Evolutionary conservation across 2,797 vertebrate genomes (phyloP).

Genomic region (Trichosurus vulpecula): DNA sequence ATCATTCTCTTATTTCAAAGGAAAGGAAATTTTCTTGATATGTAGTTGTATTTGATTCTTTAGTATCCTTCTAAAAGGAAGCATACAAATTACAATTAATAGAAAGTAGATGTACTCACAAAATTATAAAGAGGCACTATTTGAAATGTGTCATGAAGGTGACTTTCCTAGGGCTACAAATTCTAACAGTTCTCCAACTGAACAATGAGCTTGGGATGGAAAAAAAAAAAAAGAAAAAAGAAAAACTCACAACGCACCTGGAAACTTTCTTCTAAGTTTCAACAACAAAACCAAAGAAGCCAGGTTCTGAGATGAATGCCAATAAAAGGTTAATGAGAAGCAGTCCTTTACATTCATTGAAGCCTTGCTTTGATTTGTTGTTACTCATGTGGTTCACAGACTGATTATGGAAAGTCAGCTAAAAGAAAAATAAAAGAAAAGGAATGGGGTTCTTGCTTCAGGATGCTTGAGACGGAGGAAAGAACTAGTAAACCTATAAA

Average conservation of each 20-base stretch:
- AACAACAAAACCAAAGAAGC: constrained; percentile 43
- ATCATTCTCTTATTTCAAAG: neutral
- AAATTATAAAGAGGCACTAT: neutral
- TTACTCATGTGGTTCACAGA: constrained; percentile 75
- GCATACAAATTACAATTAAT: neutral
- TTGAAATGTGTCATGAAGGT: neutral
- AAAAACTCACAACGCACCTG: neutral
- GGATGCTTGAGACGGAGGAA: constrained; percentile 69
- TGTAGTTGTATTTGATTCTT: neutral
- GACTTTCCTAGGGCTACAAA: neutral
- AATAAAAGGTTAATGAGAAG: constrained; percentile 69
- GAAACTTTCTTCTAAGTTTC: constrained; percentile 52
- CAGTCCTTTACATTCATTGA: constrained; percentile 65
- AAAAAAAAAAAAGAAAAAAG: neutral
- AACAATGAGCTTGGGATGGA: neutral
- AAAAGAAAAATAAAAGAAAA: constrained; percentile 67
- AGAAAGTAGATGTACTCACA: neutral
- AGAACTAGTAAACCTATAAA: constrained; percentile 55
- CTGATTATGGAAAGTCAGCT: constrained; percentile 67
- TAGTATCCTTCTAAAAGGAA: neutral
- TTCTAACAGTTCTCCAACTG: neutral
- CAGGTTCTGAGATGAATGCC: constrained; percentile 38
- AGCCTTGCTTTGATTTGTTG: constrained; percentile 42
- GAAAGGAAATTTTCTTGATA: neutral
- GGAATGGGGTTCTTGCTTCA: constrained; percentile 75